phyloP scores from a whole-genome alignment of 2,113 vertebrate species.

The Butorides virescens region DNA sequence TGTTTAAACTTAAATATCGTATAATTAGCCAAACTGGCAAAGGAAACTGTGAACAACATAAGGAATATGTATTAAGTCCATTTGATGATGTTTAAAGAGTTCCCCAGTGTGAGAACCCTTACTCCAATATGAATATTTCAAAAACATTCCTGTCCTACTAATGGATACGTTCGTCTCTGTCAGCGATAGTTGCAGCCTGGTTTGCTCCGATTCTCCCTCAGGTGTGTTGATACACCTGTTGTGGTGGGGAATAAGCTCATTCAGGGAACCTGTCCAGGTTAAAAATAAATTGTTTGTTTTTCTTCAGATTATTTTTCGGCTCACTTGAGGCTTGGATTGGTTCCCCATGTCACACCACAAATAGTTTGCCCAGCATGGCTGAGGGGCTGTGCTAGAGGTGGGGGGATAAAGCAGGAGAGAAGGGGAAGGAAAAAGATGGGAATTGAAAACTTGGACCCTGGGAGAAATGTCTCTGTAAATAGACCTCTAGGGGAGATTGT shows the following conservation, averaged over 20 bases:
- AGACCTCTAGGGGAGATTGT: not conserved
- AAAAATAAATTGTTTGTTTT: not conserved
- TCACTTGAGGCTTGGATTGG: not conserved
- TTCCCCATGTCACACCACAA: not conserved
- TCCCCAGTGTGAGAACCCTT: not conserved
- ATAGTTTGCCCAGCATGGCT: not conserved
- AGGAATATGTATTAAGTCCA: constrained; percentile 48
- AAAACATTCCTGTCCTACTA: not conserved
- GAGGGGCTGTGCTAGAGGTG: not conserved
- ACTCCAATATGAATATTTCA: not conserved
- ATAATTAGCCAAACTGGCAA: constrained; percentile 68
- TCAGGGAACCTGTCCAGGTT: not conserved
- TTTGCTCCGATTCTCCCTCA: not conserved
- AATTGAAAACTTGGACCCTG: not conserved
- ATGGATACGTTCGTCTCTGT: not conserved
- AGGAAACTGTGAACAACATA: constrained; percentile 68
- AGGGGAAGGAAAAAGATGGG: not conserved
- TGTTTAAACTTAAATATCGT: constrained; percentile 68
- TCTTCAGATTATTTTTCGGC: not conserved
- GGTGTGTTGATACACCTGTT: constrained; percentile 30
- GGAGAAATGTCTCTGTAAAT: not conserved
- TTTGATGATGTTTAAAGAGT: constrained; percentile 42
- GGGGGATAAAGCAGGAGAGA: not conserved
- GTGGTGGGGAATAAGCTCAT: not conserved
- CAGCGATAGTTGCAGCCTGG: not conserved